Evolutionary conservation across 2,797 vertebrate species (phyloP), one percentile per base, ranked within the genome.

Genomic region (Acipenser transmontanus): DNA sequence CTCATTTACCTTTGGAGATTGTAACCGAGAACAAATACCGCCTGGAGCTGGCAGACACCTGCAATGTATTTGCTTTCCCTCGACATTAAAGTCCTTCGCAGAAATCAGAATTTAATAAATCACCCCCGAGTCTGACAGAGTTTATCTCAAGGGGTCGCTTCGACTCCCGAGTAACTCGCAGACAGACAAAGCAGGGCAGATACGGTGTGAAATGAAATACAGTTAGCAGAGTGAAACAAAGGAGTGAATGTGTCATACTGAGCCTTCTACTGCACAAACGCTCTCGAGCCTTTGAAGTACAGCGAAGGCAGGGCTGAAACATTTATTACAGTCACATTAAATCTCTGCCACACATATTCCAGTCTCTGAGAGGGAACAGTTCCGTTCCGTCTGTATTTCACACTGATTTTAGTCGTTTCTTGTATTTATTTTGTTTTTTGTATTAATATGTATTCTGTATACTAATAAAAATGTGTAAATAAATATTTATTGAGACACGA

Each of bases 51-150:
- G 84, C 81, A 89, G 78, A 74, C 75, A 88, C 82, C 87, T 86
- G 81, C 80, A 85, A 82, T 80, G 80, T 85, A 87, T 84, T 83
- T 87, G 81, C 86, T 79, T 82, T 79, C 75, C 74, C 78, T 77
- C 81, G 82, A 89, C 87, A 92, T 85, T 85, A 89, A 89, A 88
- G 85, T 91, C 88, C 85, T 93, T 92, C 88, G 90, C 88, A 92
- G 84, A 91, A 92, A 85, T 90, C 87, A 88, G 86, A 91, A 90
- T 91, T 91, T 91, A 93, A 91, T 90, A 92, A 90, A 91, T 87
- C 91, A 93, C 89, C 87, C 81, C 77, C 80, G 86, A 87, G 92
- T 87, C 86, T 90, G 89, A 92, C 90, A 92, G 84, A 89, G 85
- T 82, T 87, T 92, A 95, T 93, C 89, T 91, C 89, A 80, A 79